Conservation (phyloP, 1,140 invertebrate genomes). For the Trissolcus basalis region DNA sequence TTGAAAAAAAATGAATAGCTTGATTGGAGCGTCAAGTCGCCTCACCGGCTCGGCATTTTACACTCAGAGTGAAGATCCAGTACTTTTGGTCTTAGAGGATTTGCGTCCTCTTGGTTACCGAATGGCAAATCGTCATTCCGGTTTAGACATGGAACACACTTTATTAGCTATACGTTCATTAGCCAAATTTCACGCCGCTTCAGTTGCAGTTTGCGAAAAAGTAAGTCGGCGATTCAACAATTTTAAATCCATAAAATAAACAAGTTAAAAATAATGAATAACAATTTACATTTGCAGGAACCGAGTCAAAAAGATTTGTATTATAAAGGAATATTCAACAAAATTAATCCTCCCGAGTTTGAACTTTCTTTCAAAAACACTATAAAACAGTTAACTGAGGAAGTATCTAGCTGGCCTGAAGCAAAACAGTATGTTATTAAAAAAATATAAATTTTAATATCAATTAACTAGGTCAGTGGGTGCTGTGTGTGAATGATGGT, state of each 20-base stretch:
- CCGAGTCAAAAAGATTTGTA: constrained; percentile 68
- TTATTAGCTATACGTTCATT: constrained; percentile 76
- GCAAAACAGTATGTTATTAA: constrained; percentile 38
- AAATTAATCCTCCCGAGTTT: constrained; percentile 55
- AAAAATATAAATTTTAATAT: no score
- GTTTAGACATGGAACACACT: constrained; percentile 76
- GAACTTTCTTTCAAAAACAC: constrained; percentile 60
- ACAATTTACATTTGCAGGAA: constrained; percentile 62
- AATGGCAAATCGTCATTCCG: constrained; percentile 76
- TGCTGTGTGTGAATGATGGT: no score
- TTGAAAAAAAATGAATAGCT: constrained; percentile 67
- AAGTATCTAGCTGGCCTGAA: constrained; percentile 69
- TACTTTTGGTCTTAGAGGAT: constrained; percentile 77
- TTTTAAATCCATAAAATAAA: no score
- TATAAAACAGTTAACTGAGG: constrained; percentile 59
- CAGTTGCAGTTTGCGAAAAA: constrained; percentile 76
- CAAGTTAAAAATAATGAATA: not conserved
- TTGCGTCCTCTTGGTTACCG: constrained; percentile 76
- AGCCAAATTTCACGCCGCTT: constrained; percentile 79
- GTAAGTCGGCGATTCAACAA: constrained; percentile 49
- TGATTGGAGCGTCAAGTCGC: constrained; percentile 46
- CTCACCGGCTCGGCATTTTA: constrained; percentile 64
- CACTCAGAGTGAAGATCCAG: constrained; percentile 65
- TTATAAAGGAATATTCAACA: constrained; percentile 66
- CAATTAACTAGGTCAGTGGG: no score